These are phyloP conservation scores for Galaxea fascicularis DNA, from an alignment of 92 coral and sea anemone genomes.

Conservation along the genomic window DNA sequence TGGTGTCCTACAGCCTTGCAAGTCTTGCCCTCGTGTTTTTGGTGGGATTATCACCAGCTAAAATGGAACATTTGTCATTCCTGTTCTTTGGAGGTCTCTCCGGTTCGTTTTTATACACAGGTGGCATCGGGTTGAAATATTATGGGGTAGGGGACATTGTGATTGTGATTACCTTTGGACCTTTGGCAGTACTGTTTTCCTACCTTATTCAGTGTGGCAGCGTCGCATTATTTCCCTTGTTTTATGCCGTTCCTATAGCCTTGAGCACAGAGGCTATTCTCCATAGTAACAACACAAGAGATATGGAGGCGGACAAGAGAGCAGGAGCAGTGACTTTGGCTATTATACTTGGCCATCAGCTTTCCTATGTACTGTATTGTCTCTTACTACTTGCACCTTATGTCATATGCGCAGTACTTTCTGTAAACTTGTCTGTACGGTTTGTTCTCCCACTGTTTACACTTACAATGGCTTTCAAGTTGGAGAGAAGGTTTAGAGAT, in stretches of 20 bases:
- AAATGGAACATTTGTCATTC: conserved; percentile 93
- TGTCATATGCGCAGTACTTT: conserved; percentile 81
- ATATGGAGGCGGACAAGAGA: conserved; percentile 79
- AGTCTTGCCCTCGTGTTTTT: conserved; percentile 80
- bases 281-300: conserved; percentile 95
- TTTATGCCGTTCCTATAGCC: conserved; percentile 89
- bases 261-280: conserved; percentile 95
- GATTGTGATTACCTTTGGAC: conserved; percentile 95
- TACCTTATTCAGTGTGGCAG: conserved; percentile 90
- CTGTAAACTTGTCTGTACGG: conserved; percentile 81
- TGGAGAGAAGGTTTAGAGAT: conserved; percentile 85
- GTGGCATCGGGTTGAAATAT: conserved; percentile 96
- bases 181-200: conserved; percentile 93
- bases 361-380: conserved; percentile 82
- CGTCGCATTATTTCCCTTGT: conserved; percentile 74
- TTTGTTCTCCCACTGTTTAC: conserved; percentile 82
- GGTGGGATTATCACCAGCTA: conserved; percentile 87
- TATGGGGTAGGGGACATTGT: conserved; percentile 96
- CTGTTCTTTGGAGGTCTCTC: conserved; percentile 97
- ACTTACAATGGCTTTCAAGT: conserved; percentile 77
- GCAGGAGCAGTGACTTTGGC: conserved; percentile 94
- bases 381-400: conserved; percentile 88
- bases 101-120: conserved; percentile 97
- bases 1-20: conserved; percentile 79
- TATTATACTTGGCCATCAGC: conserved; percentile 81